Percentiles rank a stretch among this genome's conserved stretches.
These are phyloP conservation scores for Drosophila hydei DNA, from an alignment of 1,140 invertebrate genomes.

Conservation along the genomic window DNA sequence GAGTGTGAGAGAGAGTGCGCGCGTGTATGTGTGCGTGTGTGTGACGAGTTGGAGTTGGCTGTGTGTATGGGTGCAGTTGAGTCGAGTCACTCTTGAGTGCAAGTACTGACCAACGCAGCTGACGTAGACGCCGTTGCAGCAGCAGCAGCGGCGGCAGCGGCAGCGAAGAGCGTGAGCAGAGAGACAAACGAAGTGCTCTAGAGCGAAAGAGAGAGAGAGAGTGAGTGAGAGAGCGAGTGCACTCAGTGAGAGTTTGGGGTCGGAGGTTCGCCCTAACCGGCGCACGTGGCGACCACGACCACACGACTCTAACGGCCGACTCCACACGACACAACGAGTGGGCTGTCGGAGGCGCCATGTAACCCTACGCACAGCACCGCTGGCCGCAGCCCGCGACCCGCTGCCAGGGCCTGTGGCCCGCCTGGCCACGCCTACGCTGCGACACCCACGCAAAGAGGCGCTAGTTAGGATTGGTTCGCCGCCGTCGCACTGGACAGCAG, in stretches of 20 bases:
- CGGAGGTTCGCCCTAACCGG: constrained; percentile 25
- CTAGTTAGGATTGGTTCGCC: constrained; percentile 78
- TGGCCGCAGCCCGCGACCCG: background rate
- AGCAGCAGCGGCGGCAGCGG: background rate
- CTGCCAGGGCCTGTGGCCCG: constrained; percentile 16
- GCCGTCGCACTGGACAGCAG: constrained; percentile 57
- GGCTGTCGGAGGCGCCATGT: constrained; percentile 38
- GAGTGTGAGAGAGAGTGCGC: constrained; percentile 4
- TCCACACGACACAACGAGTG: constrained; percentile 50
- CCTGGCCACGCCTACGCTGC: constrained; percentile 77
- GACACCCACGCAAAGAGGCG: constrained; percentile 74
- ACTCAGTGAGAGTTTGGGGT: constrained; percentile 15
- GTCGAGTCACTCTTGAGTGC: constrained; percentile 47
- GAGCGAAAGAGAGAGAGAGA: background rate
- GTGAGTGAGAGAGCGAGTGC: constrained; percentile 26
- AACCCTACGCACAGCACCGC: constrained; percentile 37
- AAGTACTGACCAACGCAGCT: constrained; percentile 49
- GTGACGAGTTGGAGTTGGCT: constrained; percentile 17
- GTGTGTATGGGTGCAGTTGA: constrained; percentile 28
- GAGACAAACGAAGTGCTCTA: background rate
- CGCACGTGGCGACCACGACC: constrained; percentile 64
- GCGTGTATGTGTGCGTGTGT: background rate
- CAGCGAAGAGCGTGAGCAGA: background rate
- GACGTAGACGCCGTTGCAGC: constrained; percentile 6
- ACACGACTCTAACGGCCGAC: constrained; percentile 51